These are phyloP conservation scores for Apomyelois bistriatella DNA, from an alignment of 2,888 invertebrate genomes.

Conservation along the genomic window DNA sequence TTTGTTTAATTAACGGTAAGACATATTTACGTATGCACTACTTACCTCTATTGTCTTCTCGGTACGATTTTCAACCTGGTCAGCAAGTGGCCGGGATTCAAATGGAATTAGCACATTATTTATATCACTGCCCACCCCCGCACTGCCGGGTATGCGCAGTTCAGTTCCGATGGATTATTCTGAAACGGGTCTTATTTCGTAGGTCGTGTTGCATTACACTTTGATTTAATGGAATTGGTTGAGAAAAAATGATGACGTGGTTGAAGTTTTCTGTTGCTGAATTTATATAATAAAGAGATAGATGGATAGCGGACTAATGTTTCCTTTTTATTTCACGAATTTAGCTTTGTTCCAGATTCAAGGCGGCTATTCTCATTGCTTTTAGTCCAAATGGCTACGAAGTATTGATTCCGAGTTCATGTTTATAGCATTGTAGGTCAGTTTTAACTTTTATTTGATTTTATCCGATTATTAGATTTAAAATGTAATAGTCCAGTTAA, in stretches of 20 bases:
- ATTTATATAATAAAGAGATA: no score
- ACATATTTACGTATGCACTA: not conserved
- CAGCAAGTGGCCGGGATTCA: constrained; percentile 39
- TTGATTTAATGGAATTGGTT: not conserved
- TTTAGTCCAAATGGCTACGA: constrained; percentile 15
- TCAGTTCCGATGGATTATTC: constrained; percentile 25
- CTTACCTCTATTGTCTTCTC: constrained; percentile 19
- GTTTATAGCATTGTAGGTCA: constrained; percentile 20
- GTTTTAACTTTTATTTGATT: no score
- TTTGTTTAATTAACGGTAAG: no score
- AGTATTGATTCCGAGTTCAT: constrained; percentile 20
- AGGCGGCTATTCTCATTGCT: not conserved
- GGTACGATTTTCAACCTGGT: constrained; percentile 52
- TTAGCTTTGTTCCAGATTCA: no score
- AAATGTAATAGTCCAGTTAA: constrained; percentile 13
- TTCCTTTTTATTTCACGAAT: no score
- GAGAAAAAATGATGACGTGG: not conserved
- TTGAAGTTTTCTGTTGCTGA: no score
- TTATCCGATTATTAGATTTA: constrained; percentile 18
- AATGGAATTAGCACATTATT: constrained; percentile 59
- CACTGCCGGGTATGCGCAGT: constrained; percentile 39
- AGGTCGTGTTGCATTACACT: not conserved
- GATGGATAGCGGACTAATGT: no score
- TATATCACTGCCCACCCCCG: constrained; percentile 47
- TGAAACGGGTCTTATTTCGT: not conserved